Conservation (phyloP, 2,888 invertebrate genomes). For the Brenthis hecate region DNA sequence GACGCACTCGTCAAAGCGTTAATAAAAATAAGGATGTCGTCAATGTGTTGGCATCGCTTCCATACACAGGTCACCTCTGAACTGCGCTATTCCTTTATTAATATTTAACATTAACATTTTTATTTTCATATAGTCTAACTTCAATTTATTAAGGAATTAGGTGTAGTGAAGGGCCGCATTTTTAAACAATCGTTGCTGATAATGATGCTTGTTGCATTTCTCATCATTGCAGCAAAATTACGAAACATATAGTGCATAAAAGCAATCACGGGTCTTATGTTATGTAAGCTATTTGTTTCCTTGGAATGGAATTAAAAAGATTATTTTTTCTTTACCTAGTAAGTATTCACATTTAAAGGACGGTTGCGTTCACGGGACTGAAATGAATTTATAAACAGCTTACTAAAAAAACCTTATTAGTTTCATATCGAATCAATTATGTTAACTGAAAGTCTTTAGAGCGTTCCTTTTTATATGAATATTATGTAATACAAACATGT, state of each 20-base stretch:
- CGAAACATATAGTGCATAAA: neutral
- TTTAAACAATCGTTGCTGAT: no score
- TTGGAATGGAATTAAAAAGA: slow-evolving; percentile 33
- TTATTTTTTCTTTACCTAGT: slow-evolving; percentile 23
- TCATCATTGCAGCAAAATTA: neutral
- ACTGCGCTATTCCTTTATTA: slow-evolving; percentile 50
- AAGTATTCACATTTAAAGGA: neutral
- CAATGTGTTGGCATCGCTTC: slow-evolving; percentile 76
- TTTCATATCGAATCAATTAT: no score
- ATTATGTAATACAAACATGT: no score
- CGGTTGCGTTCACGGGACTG: no score
- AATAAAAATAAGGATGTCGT: slow-evolving; percentile 82
- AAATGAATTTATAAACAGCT: no score
- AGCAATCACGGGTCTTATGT: slow-evolving; percentile 14
- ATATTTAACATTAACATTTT: neutral
- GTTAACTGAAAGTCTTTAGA: no score
- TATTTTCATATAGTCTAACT: neutral
- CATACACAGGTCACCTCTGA: slow-evolving; percentile 68
- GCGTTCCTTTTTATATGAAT: no score
- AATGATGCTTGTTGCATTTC: no score
- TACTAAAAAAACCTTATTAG: no score
- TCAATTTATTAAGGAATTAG: neutral
- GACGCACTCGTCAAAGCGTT: slow-evolving; percentile 73
- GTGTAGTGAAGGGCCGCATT: no score
- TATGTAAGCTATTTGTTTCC: slow-evolving; percentile 33